These are phyloP conservation scores for Oryzias melastigma DNA, from an alignment of 2,113 vertebrate genomes.

Conservation along the genomic window DNA sequence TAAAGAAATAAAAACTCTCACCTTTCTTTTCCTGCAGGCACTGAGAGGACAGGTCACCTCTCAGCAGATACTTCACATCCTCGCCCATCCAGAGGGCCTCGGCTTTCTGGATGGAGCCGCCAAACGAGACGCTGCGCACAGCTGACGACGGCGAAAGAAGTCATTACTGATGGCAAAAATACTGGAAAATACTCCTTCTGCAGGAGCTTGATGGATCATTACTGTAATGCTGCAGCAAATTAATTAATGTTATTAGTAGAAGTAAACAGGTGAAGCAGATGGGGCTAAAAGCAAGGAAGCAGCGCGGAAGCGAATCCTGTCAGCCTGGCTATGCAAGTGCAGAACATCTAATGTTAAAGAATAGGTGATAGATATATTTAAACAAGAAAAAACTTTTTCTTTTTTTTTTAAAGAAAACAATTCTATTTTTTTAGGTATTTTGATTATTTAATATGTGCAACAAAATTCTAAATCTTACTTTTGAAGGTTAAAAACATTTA, in stretches of 20 bases:
- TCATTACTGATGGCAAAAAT: conserved; percentile 18
- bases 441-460: no score
- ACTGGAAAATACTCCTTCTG: not conserved
- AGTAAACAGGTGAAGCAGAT: conserved; percentile 54
- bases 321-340: conserved; percentile 10
- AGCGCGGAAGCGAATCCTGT: conserved; percentile 26
- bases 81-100: conserved; percentile 79
- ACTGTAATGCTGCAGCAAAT: conserved; percentile 28
- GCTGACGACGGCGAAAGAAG: conserved; percentile 67
- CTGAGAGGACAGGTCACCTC: conserved; percentile 67
- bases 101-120: conserved; percentile 71
- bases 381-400: no score
- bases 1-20: conserved; percentile 30
- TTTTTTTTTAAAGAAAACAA: no score
- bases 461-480: no score
- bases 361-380: no score
- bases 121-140: conserved; percentile 81
- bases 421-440: no score
- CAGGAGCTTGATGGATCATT: conserved; percentile 19
- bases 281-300: conserved; percentile 24
- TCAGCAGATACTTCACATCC: conserved; percentile 58
- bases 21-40: conserved; percentile 86
- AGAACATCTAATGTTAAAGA: not conserved
- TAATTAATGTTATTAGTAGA: conserved; percentile 33
- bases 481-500: no score